Evolutionary conservation across 2,888 invertebrate genomes (phyloP), one percentile per base, ranked within the genome.

Genomic region (Pocota personata): DNA sequence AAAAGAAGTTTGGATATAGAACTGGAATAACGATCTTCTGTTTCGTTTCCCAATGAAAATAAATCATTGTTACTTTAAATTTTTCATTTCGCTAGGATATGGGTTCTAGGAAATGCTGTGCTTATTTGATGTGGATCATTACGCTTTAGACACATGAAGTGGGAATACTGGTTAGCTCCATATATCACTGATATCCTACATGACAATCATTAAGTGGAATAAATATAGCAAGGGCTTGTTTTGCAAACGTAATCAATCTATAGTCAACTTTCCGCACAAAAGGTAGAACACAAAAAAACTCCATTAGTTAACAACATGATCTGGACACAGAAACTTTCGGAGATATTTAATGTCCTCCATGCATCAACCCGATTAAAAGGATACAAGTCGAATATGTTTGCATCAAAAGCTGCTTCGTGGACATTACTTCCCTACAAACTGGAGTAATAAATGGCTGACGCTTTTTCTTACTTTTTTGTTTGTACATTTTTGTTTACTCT

Each of bases 311-410:
- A 27, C 48, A 37, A 64, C 57, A 40, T 57, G 12, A 62, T 66
- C 57, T 62, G 64, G 40, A 40, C 14, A 35, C 27, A 40, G 64
- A 48, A 57, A 66, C 58, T 66, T 73, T 40, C 50, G 3, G 12
- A 52, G 14, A 19, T 43, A 50, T 19, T 24, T 35, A 77, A 69
- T 69, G 60, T 62, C 32, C 48, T 77, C 77, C 32, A 77, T 77
- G 60, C 21, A 69, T 77, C 77, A 77, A 60, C 52, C 21, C 1
- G 52, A 69, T 69, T 69, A 69, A 35, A 69, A 32, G 58, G 69
- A 69, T 60, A 50, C 32, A 58, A 24, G 32, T 60, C 16, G 60
- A 66, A 48, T 57, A 66, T 76, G 66, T 66, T 66, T 66, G 75
- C 73, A 58, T 76, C 67, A 58, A 58, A 50, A 58, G 66, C 30